Evolutionary conservation across 2,113 vertebrate species (phyloP).

Genomic region (Lipotes vexillifer): DNA sequence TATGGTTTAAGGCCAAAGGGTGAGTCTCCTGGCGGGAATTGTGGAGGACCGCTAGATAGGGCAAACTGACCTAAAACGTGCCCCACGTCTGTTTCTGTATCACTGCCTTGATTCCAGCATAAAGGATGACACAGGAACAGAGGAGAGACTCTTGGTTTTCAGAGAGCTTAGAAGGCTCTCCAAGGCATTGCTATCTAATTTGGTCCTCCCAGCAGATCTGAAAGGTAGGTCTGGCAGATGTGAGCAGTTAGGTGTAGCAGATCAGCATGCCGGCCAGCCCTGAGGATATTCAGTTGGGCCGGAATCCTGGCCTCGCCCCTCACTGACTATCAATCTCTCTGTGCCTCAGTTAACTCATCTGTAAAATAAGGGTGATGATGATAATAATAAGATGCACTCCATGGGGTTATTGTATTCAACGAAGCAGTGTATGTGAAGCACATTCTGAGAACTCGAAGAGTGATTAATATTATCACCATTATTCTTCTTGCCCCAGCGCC

Average conservation of each 20-base stretch:
- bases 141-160: not conserved
- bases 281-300: not conserved
- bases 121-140: not conserved
- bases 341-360: not conserved
- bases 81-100: not conserved
- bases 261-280: accelerated
- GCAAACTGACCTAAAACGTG: not conserved
- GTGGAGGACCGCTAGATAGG: not conserved
- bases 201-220: accelerated
- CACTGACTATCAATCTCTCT: not conserved
- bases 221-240: not conserved
- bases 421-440: not conserved
- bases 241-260: not conserved
- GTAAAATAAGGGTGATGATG: not conserved
- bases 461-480: not conserved
- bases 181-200: not conserved
- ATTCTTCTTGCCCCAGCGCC: accelerated
- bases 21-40: not conserved
- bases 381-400: not conserved
- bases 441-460: not conserved
- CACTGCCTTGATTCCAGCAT: not conserved
- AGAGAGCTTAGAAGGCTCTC: not conserved
- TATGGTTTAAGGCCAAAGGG: accelerated
- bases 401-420: not conserved
- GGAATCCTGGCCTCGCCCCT: not conserved